A percentile compares a stretch with the other conserved stretches of the same genome.
Conservation (phyloP, 2,888 invertebrate genomes). For the Beris chalybata region DNA sequence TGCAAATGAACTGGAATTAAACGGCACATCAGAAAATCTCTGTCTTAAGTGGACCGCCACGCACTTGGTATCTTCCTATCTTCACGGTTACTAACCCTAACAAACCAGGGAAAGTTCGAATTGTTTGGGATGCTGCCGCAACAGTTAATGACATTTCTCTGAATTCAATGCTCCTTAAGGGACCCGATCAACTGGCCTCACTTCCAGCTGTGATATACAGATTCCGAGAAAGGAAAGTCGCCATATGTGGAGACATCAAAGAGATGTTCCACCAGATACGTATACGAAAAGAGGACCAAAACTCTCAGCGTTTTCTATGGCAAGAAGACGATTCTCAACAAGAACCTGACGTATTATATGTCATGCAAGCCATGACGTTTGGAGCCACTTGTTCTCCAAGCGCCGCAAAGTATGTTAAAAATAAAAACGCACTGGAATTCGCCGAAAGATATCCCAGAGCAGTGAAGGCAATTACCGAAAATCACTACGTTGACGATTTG, state of each 20-base stretch:
- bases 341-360: slow-evolving; percentile 34
- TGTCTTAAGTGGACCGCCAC: too few relatives aligned
- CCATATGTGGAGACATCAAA: slow-evolving; percentile 46
- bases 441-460: slow-evolving; percentile 36
- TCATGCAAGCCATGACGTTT: slow-evolving; percentile 41
- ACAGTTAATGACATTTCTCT: slow-evolving; percentile 42
- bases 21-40: too few relatives aligned
- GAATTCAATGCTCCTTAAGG: slow-evolving; percentile 46
- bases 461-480: slow-evolving; percentile 33
- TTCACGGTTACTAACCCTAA: slow-evolving; percentile 43
- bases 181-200: slow-evolving; percentile 47
- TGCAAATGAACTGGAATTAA: too few relatives aligned
- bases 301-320: slow-evolving; percentile 45
- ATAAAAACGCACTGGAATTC: slow-evolving; percentile 37
- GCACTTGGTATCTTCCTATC: slow-evolving; percentile 45
- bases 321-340: slow-evolving; percentile 36
- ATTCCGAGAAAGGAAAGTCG: slow-evolving; percentile 48
- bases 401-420: slow-evolving; percentile 38
- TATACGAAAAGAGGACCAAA: slow-evolving; percentile 42
- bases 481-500: slow-evolving; percentile 31
- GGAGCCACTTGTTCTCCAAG: slow-evolving; percentile 39
- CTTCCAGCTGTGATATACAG: slow-evolving; percentile 47
- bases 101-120: slow-evolving; percentile 43
- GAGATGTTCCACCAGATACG: slow-evolving; percentile 43
- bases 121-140: slow-evolving; percentile 49